Base-by-base conservation (phyloP, 1,140 invertebrate species). In the Orussus abietinus region DNA sequence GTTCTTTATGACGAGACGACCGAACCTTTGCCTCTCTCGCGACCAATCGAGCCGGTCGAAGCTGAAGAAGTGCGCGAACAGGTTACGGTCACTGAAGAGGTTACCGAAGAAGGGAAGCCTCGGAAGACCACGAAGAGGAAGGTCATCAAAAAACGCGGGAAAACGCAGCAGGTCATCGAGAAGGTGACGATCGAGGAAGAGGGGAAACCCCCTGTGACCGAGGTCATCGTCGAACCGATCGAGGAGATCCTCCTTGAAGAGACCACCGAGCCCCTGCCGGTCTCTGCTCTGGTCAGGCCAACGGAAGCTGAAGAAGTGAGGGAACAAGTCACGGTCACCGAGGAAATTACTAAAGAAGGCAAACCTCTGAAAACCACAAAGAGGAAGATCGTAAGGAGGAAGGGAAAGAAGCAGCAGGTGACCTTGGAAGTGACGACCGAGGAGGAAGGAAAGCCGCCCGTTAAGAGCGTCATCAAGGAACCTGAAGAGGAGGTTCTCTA, bases 281-380 rank as follows among this genome's bases (percentile, higher is more conserved):
- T 3, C 0, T 1, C 5, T 2, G 25, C 44, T 29, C 28, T 9
- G 6, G 29, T 7, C 5, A 48, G 45, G 25, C 48, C 45, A 29
- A 3, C 15, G 3, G 46, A 53, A 2, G 35, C 21, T 0, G 57
- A 66, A 33, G 66, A 73, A 48, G 37, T 66, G 7, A 57, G 52
- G 0, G 63, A 69, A 28, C 53, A 66, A 28, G 51, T 68, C 0
- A 66, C 49, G n/a, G 43, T 64, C 0, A 61, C 51, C 3, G 47
- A 66, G 38, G 57, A 59, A 14, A 33, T 62, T 4, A 70, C 69
- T 0, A 59, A 54, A 22, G 57, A 68, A 42, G 69, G 68, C 0
- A 71, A 69, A 29, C 62, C 66, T 0, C 65, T 59, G 4, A 73
- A 72, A 32, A 32, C 26, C 0, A 52, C 26, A 0, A 60, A 42